A percentile compares a stretch with the other conserved stretches of the same genome.
These are phyloP conservation scores for Amphimallon solstitiale DNA, from an alignment of 2,888 invertebrate genomes.

Conservation along the genomic window DNA sequence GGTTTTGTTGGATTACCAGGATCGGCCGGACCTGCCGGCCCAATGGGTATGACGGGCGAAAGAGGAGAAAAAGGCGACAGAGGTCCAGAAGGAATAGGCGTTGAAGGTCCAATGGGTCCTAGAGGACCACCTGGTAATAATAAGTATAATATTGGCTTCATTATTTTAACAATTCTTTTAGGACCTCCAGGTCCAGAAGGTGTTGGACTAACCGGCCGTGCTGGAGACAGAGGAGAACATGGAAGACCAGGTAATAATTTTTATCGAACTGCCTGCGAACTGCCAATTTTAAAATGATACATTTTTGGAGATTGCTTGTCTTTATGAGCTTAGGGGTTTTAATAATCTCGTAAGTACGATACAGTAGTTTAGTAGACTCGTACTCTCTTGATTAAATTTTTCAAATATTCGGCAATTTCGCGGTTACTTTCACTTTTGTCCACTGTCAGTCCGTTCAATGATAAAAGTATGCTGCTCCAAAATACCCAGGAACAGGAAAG, in stretches of 20 bases:
- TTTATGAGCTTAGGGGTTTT: too few species aligned
- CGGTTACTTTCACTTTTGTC: too few species aligned
- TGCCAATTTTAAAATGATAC: too few species aligned
- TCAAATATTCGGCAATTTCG: too few species aligned
- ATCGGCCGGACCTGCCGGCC: constrained; percentile 69
- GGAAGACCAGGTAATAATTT: constrained; percentile 74
- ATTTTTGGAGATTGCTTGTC: too few species aligned
- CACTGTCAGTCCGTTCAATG: too few species aligned
- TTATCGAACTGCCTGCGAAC: too few species aligned
- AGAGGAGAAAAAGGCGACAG: constrained; percentile 80
- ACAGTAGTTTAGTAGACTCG: too few species aligned
- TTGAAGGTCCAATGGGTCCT: constrained; percentile 78
- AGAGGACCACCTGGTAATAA: constrained; percentile 73
- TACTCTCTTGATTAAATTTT: too few species aligned
- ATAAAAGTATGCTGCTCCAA: too few species aligned
- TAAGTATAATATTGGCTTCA: neutral
- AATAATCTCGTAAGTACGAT: too few species aligned
- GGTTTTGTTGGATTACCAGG: constrained; percentile 75
- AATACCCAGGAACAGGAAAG: too few species aligned
- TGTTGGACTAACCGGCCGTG: constrained; percentile 73
- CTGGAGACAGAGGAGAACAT: constrained; percentile 79
- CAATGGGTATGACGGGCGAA: constrained; percentile 71
- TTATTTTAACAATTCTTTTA: constrained; percentile 44
- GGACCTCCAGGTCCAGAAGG: constrained; percentile 78
- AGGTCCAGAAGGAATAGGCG: constrained; percentile 76